Evolutionary conservation across 1,140 invertebrate genomes (phyloP).

Genomic region (Helicoverpa armigera): DNA sequence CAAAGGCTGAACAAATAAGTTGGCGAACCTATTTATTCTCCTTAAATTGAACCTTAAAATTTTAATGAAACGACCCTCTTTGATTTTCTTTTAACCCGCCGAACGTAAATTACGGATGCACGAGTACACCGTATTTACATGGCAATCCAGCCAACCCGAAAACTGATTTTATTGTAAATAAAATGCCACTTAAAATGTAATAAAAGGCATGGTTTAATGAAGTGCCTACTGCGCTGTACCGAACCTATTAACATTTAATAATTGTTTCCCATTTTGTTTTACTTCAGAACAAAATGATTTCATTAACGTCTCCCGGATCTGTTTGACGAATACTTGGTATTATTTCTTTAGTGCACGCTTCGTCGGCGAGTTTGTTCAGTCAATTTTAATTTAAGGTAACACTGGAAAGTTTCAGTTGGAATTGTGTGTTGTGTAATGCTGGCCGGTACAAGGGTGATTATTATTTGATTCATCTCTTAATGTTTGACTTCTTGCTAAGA

Average conservation of each 20-base stretch:
- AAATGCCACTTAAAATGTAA: conserved; percentile 45
- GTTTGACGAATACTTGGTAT: conserved; percentile 38
- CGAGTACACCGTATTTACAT: conserved; percentile 39
- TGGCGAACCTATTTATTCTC: neutral
- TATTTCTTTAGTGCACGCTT: conserved; percentile 43
- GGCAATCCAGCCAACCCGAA: conserved; percentile 34
- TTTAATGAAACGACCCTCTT: conserved; percentile 25
- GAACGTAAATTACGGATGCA: conserved; percentile 36
- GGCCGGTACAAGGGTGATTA: neutral
- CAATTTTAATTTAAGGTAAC: conserved; percentile 44
- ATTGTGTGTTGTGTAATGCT: conserved; percentile 11
- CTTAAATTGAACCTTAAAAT: conserved; percentile 14
- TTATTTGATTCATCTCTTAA: neutral
- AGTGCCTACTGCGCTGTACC: conserved; percentile 40
- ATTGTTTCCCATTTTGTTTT: conserved; percentile 51
- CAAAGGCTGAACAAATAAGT: neutral
- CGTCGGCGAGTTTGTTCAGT: conserved; percentile 34
- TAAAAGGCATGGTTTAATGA: conserved; percentile 44
- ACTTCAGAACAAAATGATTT: conserved; percentile 53
- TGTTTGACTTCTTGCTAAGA: neutral
- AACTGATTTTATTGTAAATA: conserved; percentile 46
- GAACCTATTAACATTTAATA: conserved; percentile 47
- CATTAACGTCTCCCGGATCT: conserved; percentile 40
- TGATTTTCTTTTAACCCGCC: conserved; percentile 28
- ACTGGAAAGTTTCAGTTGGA: neutral